Percentiles rank a stretch among this genome's conserved stretches.
Evolutionary conservation across 2,888 invertebrate species (phyloP).

Genomic region (Microdon myrmicae): DNA sequence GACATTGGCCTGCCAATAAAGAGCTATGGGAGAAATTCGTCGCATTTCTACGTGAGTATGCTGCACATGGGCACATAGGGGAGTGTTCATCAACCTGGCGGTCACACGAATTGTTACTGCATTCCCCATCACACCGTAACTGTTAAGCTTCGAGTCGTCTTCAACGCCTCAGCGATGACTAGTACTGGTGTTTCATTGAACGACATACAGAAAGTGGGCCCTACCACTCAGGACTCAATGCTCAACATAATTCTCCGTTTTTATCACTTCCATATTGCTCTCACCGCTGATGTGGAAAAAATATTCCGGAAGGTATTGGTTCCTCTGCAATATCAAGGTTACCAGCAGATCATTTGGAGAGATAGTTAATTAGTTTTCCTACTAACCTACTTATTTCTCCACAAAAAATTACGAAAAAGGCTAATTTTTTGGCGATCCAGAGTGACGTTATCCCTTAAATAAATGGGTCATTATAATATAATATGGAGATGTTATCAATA

Average conservation of each 20-base stretch:
- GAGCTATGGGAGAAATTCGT: no score
- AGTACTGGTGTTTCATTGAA: conserved; percentile 22
- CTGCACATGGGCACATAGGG: no score
- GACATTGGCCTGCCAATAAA: no score
- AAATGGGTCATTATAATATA: no score
- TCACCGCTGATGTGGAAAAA: conserved; percentile 23
- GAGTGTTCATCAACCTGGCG: conserved; percentile 1
- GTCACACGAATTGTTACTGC: neutral
- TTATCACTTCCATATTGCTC: conserved; percentile 8
- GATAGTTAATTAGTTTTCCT: no score
- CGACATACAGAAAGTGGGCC: conserved; percentile 10
- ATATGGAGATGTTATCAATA: no score
- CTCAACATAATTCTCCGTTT: conserved; percentile 18
- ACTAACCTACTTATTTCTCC: no score
- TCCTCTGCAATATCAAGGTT: neutral
- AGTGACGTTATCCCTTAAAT: no score
- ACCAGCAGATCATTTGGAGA: conserved; percentile 13
- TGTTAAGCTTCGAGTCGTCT: conserved; percentile 18
- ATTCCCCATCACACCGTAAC: conserved; percentile 24
- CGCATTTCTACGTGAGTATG: no score
- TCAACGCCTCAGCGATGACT: conserved; percentile 16
- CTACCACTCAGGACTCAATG: conserved; percentile 19
- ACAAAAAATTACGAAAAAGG: no score
- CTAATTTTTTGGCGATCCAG: no score
- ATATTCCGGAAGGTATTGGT: conserved; percentile 23